phyloP scores from a whole-genome alignment of 2,113 vertebrate species.

The Castor canadensis region DNA sequence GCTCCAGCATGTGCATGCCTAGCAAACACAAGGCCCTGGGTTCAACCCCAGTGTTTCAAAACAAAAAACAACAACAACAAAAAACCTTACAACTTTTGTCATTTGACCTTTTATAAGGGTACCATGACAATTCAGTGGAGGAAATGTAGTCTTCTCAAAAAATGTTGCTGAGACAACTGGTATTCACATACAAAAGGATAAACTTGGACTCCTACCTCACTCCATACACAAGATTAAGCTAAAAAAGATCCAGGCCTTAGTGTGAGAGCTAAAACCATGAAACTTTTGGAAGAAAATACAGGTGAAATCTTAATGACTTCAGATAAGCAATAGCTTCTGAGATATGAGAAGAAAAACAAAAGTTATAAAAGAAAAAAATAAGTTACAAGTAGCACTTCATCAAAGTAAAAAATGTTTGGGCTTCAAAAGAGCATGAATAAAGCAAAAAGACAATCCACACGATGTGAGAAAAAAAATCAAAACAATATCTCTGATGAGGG shows the following conservation, averaged over 20 bases:
- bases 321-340: not conserved
- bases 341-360: not conserved
- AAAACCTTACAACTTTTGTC: not conserved
- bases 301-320: not conserved
- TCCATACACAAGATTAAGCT: not conserved
- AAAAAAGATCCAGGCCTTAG: not conserved
- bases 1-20: too few relatives aligned
- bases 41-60: not conserved
- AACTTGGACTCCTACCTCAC: not conserved
- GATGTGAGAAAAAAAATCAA: not conserved
- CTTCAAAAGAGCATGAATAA: not conserved
- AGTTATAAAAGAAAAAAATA: not conserved
- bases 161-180: not conserved
- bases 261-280: not conserved
- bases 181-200: not conserved
- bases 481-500: not conserved
- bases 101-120: not conserved
- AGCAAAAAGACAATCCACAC: too few relatives aligned
- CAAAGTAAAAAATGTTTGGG: not conserved
- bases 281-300: too few relatives aligned
- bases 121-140: not conserved
- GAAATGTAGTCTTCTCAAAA: not conserved
- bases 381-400: not conserved
- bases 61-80: not conserved
- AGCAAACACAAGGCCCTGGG: not conserved